Evolutionary conservation across 2,888 invertebrate species (phyloP).

Genomic region (Diabrotica balteata): DNA sequence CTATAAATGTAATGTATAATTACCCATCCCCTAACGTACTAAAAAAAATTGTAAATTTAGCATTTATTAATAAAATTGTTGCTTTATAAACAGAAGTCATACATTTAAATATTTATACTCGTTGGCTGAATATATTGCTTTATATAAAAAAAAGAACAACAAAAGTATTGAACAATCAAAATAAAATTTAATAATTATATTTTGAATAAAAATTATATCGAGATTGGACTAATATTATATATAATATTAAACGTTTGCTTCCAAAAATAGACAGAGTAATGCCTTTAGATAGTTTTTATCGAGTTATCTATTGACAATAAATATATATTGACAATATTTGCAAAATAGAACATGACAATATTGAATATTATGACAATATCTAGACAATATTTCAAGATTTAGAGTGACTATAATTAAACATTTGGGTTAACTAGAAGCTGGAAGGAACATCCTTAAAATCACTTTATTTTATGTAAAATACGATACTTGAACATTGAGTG

Average conservation of each 20-base stretch:
- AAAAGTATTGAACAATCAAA: slow-evolving; percentile 30
- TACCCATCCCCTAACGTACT: no score
- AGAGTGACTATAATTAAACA: slow-evolving; percentile 40
- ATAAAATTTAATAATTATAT: slow-evolving; percentile 16
- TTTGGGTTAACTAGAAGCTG: no score
- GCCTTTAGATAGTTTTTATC: slow-evolving; percentile 15
- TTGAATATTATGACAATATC: slow-evolving; percentile 39
- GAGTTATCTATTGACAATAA: slow-evolving; percentile 28
- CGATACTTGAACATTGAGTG: no score
- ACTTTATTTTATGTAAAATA: no score
- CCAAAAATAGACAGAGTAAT: slow-evolving; percentile 16
- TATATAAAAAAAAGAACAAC: background rate
- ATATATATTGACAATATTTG: slow-evolving; percentile 42
- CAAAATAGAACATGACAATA: slow-evolving; percentile 20
- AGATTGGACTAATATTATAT: slow-evolving; percentile 20
- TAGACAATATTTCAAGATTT: slow-evolving; percentile 41
- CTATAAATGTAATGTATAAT: no score
- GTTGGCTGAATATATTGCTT: no score
- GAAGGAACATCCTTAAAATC: no score
- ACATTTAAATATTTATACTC: background rate
- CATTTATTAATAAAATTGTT: background rate
- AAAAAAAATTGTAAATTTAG: no score
- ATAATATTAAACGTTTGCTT: slow-evolving; percentile 17
- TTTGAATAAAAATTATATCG: slow-evolving; percentile 18
- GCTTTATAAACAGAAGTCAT: background rate